Evolutionary conservation across 1,140 invertebrate species (phyloP).

Genomic region (Chrysomallon squamiferum): DNA sequence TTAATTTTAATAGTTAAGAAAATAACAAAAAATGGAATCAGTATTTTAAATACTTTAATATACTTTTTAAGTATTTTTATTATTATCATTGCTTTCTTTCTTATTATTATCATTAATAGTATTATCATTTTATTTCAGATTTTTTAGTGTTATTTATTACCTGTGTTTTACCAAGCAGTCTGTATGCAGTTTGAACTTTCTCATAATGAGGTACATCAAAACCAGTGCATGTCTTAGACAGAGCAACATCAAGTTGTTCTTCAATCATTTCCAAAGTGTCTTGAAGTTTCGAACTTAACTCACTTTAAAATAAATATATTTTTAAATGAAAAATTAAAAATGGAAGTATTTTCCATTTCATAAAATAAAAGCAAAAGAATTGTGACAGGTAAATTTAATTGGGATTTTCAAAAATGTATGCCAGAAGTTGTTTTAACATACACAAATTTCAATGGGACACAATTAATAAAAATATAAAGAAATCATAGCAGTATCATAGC

Average conservation of each 20-base stretch:
- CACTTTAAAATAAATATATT: slow-evolving; percentile 64
- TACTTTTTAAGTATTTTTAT: no score
- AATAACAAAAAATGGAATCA: no score
- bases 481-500: no score
- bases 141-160: slow-evolving; percentile 19
- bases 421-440: no score
- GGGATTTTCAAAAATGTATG: no score
- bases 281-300: slow-evolving; percentile 78
- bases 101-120: no score
- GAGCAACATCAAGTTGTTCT: slow-evolving; percentile 86
- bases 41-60: no score
- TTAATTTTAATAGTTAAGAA: no score
- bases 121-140: no score
- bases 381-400: background rate
- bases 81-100: no score
- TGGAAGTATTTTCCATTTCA: background rate
- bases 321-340: background rate
- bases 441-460: no score
- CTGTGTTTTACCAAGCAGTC: slow-evolving; percentile 63
- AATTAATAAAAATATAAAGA: no score
- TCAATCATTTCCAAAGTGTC: slow-evolving; percentile 92
- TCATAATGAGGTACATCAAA: slow-evolving; percentile 59
- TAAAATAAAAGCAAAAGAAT: background rate
- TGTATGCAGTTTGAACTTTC: slow-evolving; percentile 84
- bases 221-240: slow-evolving; percentile 73